A percentile compares a stretch with the other conserved stretches of the same genome.
Conservation (phyloP, 2,113 vertebrate species). For the Seriola quinqueradiata region DNA sequence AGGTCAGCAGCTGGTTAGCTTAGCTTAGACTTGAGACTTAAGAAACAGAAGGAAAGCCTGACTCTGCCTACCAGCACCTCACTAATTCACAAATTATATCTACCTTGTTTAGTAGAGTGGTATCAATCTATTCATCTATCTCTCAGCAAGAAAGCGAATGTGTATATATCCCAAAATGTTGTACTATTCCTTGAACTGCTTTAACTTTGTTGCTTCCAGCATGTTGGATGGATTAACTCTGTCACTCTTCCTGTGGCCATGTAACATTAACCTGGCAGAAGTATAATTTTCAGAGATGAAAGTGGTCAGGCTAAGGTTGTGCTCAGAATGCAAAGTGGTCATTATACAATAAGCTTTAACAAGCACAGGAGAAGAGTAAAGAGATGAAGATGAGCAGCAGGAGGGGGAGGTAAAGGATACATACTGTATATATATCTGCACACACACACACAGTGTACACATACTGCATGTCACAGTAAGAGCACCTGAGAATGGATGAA, state of each 20-base stretch:
- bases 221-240: not conserved
- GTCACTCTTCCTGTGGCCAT: not conserved
- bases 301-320: not conserved
- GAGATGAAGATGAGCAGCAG: not conserved
- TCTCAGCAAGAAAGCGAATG: not conserved
- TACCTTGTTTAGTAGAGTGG: too few species aligned
- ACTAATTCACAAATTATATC: too few species aligned
- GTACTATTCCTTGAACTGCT: not conserved
- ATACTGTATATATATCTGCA: not conserved
- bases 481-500: not conserved
- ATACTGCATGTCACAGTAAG: not conserved
- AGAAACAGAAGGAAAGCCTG: not conserved
- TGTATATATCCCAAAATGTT: not conserved
- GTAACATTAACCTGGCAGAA: not conserved
- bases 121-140: not conserved
- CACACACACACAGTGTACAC: too few species aligned
- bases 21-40: not conserved
- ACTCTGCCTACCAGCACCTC: not conserved
- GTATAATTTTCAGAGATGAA: constrained; percentile 27
- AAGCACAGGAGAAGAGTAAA: not conserved
- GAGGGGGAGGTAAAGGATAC: not conserved
- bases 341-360: not conserved
- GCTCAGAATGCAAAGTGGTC: constrained; percentile 29
- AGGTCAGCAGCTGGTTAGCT: constrained; percentile 10
- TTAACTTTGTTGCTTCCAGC: not conserved